Evolutionary conservation across 2,113 vertebrate genomes (phyloP).

Genomic region (Baryphthengus martii): DNA sequence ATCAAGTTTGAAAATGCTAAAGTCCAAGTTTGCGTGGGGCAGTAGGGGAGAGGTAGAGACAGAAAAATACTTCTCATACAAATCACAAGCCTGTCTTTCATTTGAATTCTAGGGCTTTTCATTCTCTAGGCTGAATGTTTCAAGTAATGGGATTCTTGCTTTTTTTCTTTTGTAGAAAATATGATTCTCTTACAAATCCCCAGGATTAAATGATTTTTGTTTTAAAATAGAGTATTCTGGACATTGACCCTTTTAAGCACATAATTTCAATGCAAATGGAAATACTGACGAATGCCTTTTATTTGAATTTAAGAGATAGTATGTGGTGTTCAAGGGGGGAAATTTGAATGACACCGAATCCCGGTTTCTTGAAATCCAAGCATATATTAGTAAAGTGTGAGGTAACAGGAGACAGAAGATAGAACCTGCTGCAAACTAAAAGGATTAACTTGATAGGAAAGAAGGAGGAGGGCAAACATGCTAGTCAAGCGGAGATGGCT

Average conservation of each 20-base stretch:
- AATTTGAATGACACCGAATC: background rate
- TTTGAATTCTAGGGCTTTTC: background rate
- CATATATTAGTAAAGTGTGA: background rate
- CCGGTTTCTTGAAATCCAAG: background rate
- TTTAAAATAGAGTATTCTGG: background rate
- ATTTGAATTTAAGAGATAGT: background rate
- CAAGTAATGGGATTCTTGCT: background rate
- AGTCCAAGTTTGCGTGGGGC: background rate
- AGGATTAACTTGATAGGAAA: background rate
- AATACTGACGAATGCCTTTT: background rate
- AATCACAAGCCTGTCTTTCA: background rate
- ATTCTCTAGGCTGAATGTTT: background rate
- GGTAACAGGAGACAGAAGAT: background rate
- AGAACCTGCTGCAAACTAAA: background rate
- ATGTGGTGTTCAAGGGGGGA: background rate
- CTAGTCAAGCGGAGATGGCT: background rate
- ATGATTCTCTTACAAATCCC: background rate
- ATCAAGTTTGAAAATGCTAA: background rate
- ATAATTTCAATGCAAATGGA: background rate
- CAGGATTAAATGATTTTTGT: background rate
- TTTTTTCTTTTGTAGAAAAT: background rate
- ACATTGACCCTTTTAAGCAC: background rate
- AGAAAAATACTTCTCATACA: background rate
- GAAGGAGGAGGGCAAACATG: background rate
- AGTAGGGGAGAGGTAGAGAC: background rate